Evolutionary conservation across 2,797 vertebrate genomes (phyloP).

Genomic region (Odontamblyopus rebecca): DNA sequence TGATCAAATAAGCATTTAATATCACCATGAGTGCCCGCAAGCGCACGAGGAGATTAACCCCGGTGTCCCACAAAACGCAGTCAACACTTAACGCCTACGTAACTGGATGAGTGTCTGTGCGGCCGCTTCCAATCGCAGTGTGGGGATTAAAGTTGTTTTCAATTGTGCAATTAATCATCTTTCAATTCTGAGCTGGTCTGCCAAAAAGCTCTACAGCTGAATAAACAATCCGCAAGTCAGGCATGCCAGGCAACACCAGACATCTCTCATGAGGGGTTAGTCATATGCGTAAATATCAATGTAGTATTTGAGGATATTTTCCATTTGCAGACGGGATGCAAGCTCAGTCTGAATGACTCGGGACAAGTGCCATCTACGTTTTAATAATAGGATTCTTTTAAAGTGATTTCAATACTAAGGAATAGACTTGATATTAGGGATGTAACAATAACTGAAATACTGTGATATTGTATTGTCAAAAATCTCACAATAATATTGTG

Average conservation of each 20-base stretch:
- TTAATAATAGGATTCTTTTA: not conserved
- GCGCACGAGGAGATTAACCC: not conserved
- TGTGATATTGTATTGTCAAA: too few relatives aligned
- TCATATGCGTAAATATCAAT: not conserved
- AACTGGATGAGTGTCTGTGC: constrained; percentile 21
- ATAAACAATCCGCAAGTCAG: constrained; percentile 37
- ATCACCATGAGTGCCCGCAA: constrained; percentile 1
- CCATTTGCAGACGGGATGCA: not conserved
- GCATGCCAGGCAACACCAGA: constrained; percentile 1
- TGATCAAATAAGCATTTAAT: constrained; percentile 7
- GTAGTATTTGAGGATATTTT: not conserved
- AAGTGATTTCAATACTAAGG: not conserved
- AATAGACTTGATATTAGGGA: too few relatives aligned
- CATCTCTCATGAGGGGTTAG: constrained; percentile 8
- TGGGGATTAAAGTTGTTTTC: constrained; percentile 21
- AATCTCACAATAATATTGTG: too few relatives aligned
- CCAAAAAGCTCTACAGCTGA: constrained; percentile 44
- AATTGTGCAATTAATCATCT: constrained; percentile 25
- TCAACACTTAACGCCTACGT: constrained; percentile 16
- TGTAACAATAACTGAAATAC: too few relatives aligned
- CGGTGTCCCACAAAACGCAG: constrained; percentile 8
- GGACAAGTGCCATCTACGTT: too few relatives aligned
- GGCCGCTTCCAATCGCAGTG: constrained; percentile 31
- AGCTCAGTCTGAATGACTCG: too few relatives aligned
- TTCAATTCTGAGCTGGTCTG: constrained; percentile 31